phyloP scores from a whole-genome alignment of 2,888 invertebrate species.

The Punctoribates punctum region DNA sequence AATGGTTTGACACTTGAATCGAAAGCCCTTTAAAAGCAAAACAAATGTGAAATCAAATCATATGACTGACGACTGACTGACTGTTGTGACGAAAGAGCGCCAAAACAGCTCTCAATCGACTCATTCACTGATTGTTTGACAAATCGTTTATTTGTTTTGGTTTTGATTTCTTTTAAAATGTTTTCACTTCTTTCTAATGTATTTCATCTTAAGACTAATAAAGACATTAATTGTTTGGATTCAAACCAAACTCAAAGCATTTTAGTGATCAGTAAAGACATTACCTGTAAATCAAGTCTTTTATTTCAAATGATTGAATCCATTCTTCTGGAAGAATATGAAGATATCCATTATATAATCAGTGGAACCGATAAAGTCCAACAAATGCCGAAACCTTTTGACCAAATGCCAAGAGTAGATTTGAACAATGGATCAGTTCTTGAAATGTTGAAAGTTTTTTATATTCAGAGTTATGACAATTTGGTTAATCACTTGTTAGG shows the following conservation, averaged over 20 bases:
- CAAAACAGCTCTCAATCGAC: background rate
- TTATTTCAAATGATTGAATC: constrained; percentile 5
- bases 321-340: background rate
- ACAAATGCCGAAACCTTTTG: background rate
- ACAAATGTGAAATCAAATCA: background rate
- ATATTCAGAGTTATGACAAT: constrained; percentile 15
- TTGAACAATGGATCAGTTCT: constrained; percentile 4
- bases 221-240: background rate
- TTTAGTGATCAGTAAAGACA: background rate
- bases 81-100: background rate
- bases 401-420: background rate
- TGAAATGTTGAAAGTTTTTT: background rate
- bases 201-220: background rate
- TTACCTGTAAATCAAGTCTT: constrained; percentile 2
- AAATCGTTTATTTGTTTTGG: background rate
- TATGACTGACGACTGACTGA: background rate
- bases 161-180: background rate
- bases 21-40: background rate
- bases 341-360: constrained; percentile 14
- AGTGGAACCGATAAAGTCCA: background rate
- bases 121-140: background rate
- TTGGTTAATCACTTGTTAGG: constrained; percentile 12
- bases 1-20: no score
- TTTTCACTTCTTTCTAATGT: constrained; percentile 20
- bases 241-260: background rate